Percentiles rank a stretch among this genome's conserved stretches.
phyloP scores from a whole-genome alignment of 1,140 invertebrate species.

The Rhysida immarginata region DNA sequence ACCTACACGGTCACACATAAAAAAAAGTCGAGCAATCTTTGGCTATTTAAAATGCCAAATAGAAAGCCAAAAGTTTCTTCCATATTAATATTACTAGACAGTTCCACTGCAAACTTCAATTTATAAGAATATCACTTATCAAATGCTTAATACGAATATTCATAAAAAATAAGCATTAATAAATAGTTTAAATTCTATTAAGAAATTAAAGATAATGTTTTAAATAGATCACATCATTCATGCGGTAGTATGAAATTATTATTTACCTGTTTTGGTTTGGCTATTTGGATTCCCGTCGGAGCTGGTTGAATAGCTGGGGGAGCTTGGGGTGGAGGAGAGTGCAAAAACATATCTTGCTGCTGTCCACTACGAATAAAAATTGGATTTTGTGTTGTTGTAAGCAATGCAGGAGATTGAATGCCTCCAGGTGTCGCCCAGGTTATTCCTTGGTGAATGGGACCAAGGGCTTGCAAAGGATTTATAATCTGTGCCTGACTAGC shows the following conservation, averaged over 20 bases:
- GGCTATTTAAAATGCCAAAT: too few species aligned
- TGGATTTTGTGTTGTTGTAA: conserved; percentile 49
- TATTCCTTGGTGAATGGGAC: conserved; percentile 46
- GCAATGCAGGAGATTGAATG: conserved; percentile 42
- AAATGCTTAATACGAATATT: too few species aligned
- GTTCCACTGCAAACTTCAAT: too few species aligned
- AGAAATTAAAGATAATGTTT: too few species aligned
- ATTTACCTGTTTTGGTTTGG: conserved; percentile 7
- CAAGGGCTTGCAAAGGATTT: conserved; percentile 28
- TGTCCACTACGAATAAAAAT: conserved; percentile 65
- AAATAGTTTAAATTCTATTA: too few species aligned
- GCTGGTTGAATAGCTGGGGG: conserved; percentile 16
- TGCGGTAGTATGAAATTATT: background rate
- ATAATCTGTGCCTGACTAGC: conserved; percentile 19
- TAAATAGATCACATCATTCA: too few species aligned
- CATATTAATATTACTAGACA: too few species aligned
- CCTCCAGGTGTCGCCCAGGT: conserved; percentile 36
- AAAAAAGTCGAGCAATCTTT: too few species aligned
- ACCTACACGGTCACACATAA: conserved; percentile 1
- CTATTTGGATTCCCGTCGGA: conserved; percentile 7
- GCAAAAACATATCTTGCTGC: conserved; percentile 71
- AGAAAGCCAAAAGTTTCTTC: too few species aligned
- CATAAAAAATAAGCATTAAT: too few species aligned
- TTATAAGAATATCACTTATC: too few species aligned
- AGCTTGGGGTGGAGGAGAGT: conserved; percentile 47